A percentile compares a stretch with the other conserved stretches of the same genome.
These are phyloP conservation scores for Perca schrenkii DNA, from an alignment of 2,113 vertebrate genomes.

Conservation along the genomic window DNA sequence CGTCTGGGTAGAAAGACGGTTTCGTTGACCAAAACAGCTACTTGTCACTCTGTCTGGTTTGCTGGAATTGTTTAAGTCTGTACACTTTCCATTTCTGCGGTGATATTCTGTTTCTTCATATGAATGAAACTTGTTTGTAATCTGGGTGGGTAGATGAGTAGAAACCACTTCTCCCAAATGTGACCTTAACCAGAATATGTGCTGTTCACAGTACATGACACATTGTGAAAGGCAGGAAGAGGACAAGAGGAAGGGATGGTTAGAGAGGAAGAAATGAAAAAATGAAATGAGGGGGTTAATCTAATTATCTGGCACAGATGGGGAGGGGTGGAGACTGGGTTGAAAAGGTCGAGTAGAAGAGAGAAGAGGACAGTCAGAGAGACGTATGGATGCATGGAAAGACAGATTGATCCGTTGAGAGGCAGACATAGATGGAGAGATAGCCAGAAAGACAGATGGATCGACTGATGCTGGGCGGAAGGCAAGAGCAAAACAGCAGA, in stretches of 20 bases:
- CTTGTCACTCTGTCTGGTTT: not conserved
- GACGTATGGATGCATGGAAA: slow-evolving; percentile 28
- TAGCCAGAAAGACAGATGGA: slow-evolving; percentile 42
- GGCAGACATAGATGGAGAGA: slow-evolving; percentile 30
- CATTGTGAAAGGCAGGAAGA: slow-evolving; percentile 22
- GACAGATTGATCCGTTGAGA: slow-evolving; percentile 46
- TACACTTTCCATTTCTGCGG: slow-evolving; percentile 19
- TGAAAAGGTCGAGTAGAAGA: slow-evolving; percentile 36
- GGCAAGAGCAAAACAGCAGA: slow-evolving; percentile 30
- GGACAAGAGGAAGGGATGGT: slow-evolving; percentile 42
- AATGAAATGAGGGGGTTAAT: slow-evolving; percentile 59
- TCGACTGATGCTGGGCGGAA: slow-evolving; percentile 24
- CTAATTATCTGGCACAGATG: slow-evolving; percentile 62
- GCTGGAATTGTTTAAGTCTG: slow-evolving; percentile 1
- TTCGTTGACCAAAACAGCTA: slow-evolving; percentile 23
- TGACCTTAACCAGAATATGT: slow-evolving; percentile 38
- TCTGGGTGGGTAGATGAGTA: not conserved
- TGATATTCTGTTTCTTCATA: slow-evolving; percentile 23
- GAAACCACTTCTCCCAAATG: slow-evolving; percentile 21
- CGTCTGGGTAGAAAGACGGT: slow-evolving; percentile 10
- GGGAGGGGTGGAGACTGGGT: slow-evolving; percentile 35
- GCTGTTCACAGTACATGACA: slow-evolving; percentile 33
- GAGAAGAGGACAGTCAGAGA: slow-evolving; percentile 17
- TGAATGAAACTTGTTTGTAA: slow-evolving; percentile 14
- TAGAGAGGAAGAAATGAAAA: slow-evolving; percentile 45